Base-by-base conservation (phyloP, 2,113 vertebrate genomes). In the Blennius ocellaris region DNA sequence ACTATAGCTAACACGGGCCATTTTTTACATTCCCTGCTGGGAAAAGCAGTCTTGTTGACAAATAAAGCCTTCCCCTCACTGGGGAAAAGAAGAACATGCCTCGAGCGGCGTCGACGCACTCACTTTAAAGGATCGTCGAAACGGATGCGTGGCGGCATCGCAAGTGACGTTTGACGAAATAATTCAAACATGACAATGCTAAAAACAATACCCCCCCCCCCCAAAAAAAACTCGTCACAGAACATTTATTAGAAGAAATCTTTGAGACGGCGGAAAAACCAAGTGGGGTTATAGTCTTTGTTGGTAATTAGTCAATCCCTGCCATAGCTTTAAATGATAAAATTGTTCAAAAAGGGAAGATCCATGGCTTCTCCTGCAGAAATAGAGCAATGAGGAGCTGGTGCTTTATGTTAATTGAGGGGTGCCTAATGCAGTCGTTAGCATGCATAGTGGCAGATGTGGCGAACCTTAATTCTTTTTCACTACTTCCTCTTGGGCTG, bases 371-470 rank as follows among this genome's bases (percentile, higher is more conserved):
- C 21, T 84, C 57, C 75, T 64, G 59, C 48, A 76, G 85, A 89
- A 87, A 86, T 51, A 37, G 83, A 85, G 85, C 86, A 65, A 83
- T 87, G 87, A 85, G 73, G 49, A 87, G 85, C 68, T n/a, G 50
- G 77, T 44, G 79, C 81, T 87, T 78, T 87, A 85, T 87, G 88
- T 85, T 91, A 90, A 92, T 91, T 86, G 83, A 87, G 78, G 78
- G 65, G 64, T 83, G 79, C 69, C 74, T 92, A 92, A 93, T 93
- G 85, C 82, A 71, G 86, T 89, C 89, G 82, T 89, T 89, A 90
- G 79, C 83, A 90, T 90, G 87, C 88, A 43, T n/a, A 55, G 79
- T 70, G 43, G 83, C 87, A 83, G 74, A 81, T 77, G 56, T 52
- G 64, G 67, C 43, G 44, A 75, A 75, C 86, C 81, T 92, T 87